Conservation (phyloP, 2,888 invertebrate genomes). For the Oxycera nigricornis region DNA sequence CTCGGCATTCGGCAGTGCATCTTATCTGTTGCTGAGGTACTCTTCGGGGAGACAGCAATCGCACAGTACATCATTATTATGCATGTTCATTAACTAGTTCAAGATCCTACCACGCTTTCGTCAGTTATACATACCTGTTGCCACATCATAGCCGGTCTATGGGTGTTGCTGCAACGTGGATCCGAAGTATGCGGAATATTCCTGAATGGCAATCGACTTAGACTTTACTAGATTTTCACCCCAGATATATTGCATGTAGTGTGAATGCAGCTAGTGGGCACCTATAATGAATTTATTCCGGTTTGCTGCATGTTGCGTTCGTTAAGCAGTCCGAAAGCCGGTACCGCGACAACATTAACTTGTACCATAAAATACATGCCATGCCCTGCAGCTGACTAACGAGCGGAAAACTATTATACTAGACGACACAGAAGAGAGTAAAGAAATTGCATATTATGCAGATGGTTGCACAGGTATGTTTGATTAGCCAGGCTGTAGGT, state of each 20-base stretch:
- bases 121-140: neutral
- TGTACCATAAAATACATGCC: neutral
- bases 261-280: conserved; percentile 11
- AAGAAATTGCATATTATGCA: neutral
- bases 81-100: conserved; percentile 8
- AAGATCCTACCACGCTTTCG: neutral
- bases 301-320: neutral
- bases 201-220: neutral
- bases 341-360: neutral
- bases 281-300: conserved; percentile 26
- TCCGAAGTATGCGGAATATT: neutral
- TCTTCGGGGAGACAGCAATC: neutral
- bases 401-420: neutral
- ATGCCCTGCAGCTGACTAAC: neutral
- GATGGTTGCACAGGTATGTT: neutral
- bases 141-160: neutral
- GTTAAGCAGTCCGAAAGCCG: neutral
- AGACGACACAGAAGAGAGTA: neutral
- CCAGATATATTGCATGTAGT: neutral
- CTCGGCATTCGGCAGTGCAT: neutral
- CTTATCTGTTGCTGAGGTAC: neutral
- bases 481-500: neutral
- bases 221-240: neutral
- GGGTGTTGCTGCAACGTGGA: neutral
- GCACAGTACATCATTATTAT: conserved; percentile 1